phyloP scores from a whole-genome alignment of 2,797 vertebrate species.

The Poliocrania exsul region DNA sequence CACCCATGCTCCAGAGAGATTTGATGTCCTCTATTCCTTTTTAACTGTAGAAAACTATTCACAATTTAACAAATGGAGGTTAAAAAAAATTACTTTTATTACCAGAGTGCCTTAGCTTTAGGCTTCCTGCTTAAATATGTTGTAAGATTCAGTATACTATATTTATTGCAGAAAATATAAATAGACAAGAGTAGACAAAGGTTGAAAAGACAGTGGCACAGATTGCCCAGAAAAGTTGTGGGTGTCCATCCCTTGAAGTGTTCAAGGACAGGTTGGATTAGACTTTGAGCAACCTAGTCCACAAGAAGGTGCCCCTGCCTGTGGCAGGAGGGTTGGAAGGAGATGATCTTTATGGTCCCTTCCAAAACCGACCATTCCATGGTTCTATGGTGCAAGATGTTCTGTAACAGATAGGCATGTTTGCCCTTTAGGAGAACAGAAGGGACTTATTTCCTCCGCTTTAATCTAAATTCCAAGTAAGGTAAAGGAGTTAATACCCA shows the following conservation, averaged over 20 bases:
- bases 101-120: background rate
- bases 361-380: background rate
- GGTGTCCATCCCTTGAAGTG: background rate
- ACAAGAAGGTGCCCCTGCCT: background rate
- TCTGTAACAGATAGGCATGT: background rate
- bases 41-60: background rate
- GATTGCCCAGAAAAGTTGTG: background rate
- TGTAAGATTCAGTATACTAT: background rate
- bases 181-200: background rate
- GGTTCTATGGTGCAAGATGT: background rate
- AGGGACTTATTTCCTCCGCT: background rate
- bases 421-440: background rate
- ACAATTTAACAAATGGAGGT: background rate
- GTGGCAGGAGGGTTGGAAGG: background rate
- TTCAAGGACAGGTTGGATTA: background rate
- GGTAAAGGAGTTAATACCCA: background rate
- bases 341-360: background rate
- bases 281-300: background rate
- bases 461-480: background rate
- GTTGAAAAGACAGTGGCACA: fast-evolving
- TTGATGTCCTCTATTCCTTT: background rate
- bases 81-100: background rate
- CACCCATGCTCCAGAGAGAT: background rate
- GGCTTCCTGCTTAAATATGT: background rate
- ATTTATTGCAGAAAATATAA: background rate